Conservation (phyloP, 2,888 invertebrate genomes). For the Synanthedon andrenaeformis region DNA sequence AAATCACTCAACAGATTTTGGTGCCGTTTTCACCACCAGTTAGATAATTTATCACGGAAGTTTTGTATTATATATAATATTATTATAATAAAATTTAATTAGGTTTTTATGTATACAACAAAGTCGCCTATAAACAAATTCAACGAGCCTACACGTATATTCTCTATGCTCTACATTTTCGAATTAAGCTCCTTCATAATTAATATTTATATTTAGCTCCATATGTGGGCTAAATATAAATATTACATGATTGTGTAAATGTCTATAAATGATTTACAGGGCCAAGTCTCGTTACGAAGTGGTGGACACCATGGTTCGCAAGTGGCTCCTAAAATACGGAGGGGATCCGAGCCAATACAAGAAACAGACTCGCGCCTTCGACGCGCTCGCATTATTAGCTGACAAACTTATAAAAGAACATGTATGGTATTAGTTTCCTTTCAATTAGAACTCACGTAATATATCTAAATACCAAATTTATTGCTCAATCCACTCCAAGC, state of each 20-base stretch:
- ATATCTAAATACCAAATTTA: background rate
- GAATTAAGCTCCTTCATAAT: no score
- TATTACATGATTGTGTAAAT: no score
- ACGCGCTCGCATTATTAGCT: constrained; percentile 42
- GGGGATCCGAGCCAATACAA: constrained; percentile 53
- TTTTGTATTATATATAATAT: no score
- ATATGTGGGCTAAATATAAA: no score
- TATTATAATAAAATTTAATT: no score
- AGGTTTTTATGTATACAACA: no score
- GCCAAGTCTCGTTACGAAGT: constrained; percentile 43
- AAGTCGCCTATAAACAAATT: no score
- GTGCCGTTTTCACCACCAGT: no score
- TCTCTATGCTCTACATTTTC: background rate
- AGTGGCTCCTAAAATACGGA: constrained; percentile 45
- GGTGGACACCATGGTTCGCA: constrained; percentile 38
- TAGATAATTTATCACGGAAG: no score
- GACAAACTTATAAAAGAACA: constrained; percentile 47
- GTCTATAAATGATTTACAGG: constrained; percentile 14
- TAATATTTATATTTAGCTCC: no score
- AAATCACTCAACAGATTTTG: no score
- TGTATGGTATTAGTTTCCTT: constrained; percentile 21
- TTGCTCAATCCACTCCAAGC: background rate
- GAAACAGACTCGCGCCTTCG: constrained; percentile 51
- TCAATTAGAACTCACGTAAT: background rate
- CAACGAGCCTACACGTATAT: no score